phyloP scores from a whole-genome alignment of 1,140 invertebrate species.

The Drosophila mojavensis region DNA sequence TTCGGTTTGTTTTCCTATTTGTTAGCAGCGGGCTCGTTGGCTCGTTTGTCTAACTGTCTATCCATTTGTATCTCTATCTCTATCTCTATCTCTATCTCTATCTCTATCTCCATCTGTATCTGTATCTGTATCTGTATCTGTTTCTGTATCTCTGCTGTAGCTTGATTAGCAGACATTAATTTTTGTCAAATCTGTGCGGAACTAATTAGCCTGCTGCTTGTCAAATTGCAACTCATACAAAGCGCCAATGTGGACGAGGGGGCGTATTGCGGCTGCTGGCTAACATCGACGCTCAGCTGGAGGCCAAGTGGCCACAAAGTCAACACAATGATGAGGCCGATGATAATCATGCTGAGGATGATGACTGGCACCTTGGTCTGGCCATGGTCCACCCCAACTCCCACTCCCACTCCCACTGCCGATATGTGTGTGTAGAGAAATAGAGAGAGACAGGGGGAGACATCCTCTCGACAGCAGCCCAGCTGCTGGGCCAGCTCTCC shows the following conservation, averaged over 20 bases:
- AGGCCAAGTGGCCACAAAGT: constrained; percentile 37
- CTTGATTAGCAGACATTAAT: constrained; percentile 72
- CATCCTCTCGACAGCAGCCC: not conserved
- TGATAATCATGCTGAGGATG: constrained; percentile 28
- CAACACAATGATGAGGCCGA: constrained; percentile 29
- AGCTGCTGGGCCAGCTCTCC: not conserved
- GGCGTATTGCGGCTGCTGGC: not conserved
- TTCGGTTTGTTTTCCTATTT: not conserved
- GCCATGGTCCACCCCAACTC: not conserved
- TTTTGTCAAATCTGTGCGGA: constrained; percentile 79
- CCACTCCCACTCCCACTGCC: too few relatives aligned
- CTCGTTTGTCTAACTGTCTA: constrained; percentile 47
- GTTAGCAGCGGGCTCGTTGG: constrained; percentile 8
- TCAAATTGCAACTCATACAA: constrained; percentile 79
- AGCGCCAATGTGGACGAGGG: constrained; percentile 17
- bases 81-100: constrained; percentile 4
- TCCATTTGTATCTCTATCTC: constrained; percentile 16
- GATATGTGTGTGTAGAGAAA: not conserved
- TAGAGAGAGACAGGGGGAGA: not conserved
- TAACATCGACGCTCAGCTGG: constrained; percentile 3
- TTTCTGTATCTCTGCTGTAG: constrained; percentile 5
- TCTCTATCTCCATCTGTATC: constrained; percentile 10
- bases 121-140: constrained; percentile 6
- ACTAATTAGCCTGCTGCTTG: constrained; percentile 79
- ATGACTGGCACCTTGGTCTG: constrained; percentile 69